These are phyloP conservation scores for Helleia helle DNA, from an alignment of 2,888 invertebrate genomes.

Conservation along the genomic window DNA sequence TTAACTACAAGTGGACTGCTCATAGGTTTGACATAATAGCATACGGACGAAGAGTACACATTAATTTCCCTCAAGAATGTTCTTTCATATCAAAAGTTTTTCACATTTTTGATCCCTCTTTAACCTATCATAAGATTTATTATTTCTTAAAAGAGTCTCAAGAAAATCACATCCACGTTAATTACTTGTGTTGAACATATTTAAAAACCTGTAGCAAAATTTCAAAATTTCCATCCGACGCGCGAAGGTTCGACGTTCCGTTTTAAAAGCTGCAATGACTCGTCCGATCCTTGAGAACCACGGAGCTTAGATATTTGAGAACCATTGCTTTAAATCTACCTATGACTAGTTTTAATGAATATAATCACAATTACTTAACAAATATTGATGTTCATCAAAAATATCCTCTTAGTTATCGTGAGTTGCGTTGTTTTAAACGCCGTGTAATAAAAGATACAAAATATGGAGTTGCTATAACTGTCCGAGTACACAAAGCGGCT, in stretches of 20 bases:
- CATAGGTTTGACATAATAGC: slow-evolving; percentile 53
- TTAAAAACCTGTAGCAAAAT: slow-evolving; percentile 39
- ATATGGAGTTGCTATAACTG: slow-evolving; percentile 37
- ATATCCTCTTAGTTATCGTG: slow-evolving; percentile 30
- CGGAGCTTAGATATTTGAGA: neutral
- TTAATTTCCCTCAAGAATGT: slow-evolving; percentile 3
- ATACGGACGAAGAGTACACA: slow-evolving; percentile 21
- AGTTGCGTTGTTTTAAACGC: slow-evolving; percentile 34
- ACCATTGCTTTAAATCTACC: neutral
- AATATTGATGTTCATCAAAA: slow-evolving; percentile 40
- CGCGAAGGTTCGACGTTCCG: neutral
- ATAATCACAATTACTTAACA: slow-evolving; percentile 46
- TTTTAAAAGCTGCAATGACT: slow-evolving; percentile 31
- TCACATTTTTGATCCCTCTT: slow-evolving; percentile 53
- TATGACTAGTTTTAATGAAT: slow-evolving; percentile 21
- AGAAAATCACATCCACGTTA: slow-evolving; percentile 10
- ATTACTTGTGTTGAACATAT: slow-evolving; percentile 31
- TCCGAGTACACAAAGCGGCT: slow-evolving; percentile 45
- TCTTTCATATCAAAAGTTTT: slow-evolving; percentile 6
- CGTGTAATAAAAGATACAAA: slow-evolving; percentile 38
- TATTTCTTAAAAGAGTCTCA: slow-evolving; percentile 9
- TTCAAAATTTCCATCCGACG: slow-evolving; percentile 14
- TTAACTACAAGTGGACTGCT: slow-evolving; percentile 45
- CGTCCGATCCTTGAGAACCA: neutral
- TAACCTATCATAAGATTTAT: slow-evolving; percentile 50